Percentiles rank a stretch among this genome's conserved stretches.
Conservation (phyloP, 2,888 invertebrate species). For the Thumatha senex region DNA sequence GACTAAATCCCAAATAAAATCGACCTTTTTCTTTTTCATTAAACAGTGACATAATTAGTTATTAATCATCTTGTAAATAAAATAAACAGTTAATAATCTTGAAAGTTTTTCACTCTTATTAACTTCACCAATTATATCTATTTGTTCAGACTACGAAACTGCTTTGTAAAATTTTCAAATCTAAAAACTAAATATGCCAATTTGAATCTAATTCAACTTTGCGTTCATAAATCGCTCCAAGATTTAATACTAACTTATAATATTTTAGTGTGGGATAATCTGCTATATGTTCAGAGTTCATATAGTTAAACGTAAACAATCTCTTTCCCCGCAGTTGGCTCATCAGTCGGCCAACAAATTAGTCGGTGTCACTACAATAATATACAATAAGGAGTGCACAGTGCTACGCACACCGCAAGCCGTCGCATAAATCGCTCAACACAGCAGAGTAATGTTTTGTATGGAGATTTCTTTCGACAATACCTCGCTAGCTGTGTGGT, state of each 20-base stretch:
- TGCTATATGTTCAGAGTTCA: constrained; percentile 50
- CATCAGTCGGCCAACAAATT: constrained; percentile 82
- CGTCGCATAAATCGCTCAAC: constrained; percentile 82
- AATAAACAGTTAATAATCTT: constrained; percentile 19
- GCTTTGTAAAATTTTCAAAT: background rate
- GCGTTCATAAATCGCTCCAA: constrained; percentile 12
- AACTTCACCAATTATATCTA: too few relatives aligned
- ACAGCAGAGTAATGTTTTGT: constrained; percentile 80
- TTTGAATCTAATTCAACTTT: constrained; percentile 22
- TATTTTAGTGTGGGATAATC: constrained; percentile 34
- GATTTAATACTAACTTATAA: constrained; percentile 28
- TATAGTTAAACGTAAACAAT: constrained; percentile 69
- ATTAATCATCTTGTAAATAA: constrained; percentile 19
- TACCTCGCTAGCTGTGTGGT: constrained; percentile 63
- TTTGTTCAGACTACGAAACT: background rate
- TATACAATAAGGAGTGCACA: constrained; percentile 77
- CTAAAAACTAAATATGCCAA: constrained; percentile 21
- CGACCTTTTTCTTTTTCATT: constrained; percentile 34
- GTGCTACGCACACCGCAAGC: constrained; percentile 60
- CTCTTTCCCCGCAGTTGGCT: constrained; percentile 71
- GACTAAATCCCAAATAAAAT: constrained; percentile 64
- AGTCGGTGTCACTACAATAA: constrained; percentile 82
- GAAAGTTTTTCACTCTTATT: constrained; percentile 7
- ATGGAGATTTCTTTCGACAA: constrained; percentile 83
- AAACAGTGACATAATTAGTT: too few relatives aligned